Base-by-base conservation (phyloP, 2,888 invertebrate genomes). In the Drosophila affinis region DNA sequence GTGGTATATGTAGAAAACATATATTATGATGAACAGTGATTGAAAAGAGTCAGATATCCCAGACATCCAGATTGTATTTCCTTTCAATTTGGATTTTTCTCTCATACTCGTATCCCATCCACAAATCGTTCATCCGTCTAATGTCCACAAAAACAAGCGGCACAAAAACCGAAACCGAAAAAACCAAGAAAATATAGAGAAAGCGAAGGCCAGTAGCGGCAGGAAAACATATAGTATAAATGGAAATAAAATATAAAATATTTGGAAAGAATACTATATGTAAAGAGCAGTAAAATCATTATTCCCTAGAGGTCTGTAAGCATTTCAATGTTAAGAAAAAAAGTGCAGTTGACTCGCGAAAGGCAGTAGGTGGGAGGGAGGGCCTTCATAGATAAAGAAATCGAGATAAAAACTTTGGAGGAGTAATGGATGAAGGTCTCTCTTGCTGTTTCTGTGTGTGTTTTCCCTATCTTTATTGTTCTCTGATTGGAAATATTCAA, bases 171-270 rank as follows among this genome's bases (percentile, higher is more conserved):
- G 14, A 14, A 14, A 14, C 1, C 6, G 14, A 6, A 5, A 39
- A 48, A 32, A 14, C 54, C 9, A 12, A 14, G 9, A 29, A 44
- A 44, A 44, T 52, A 18, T 44, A 29, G 24, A 9, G n/a, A 48
- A 29, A 57, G 44, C 51, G 14, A 63, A 27, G 49, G 10, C 29
- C n/a, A 39, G 39, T 39, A n/a, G n/a, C 6, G 39, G 39, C 14
- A 3, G 7, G 17, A 48, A 52, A 53, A 18, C 12, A 18, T 12
- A 12, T 12, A 10, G 29, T 6, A 32, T 3, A 12, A 17, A 45
- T 24, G 21, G 18, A 39, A 65, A 49, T 54, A 67, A 45, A 54
- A 44, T 49, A 6, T 32, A 34, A 65, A 54, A 65, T 67, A 49
- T 65, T 44, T 65, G 32, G 29, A 18, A 12, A 12, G 34, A 34